These are phyloP conservation scores for Campylorhamphus procurvoides DNA, from an alignment of 2,113 vertebrate genomes.

Conservation along the genomic window DNA sequence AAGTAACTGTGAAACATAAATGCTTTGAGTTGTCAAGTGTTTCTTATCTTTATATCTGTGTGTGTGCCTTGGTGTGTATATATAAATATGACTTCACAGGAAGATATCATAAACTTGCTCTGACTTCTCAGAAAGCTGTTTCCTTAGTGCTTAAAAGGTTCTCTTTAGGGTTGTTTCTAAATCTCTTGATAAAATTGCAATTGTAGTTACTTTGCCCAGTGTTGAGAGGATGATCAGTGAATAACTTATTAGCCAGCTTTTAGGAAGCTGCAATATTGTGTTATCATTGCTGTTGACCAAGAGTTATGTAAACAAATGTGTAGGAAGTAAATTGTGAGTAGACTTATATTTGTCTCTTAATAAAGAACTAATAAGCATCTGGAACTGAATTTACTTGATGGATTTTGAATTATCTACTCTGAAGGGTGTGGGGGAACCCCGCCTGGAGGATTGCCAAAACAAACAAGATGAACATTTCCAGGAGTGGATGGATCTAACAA, in stretches of 20 bases:
- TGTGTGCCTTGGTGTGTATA: accelerated
- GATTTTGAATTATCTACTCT: not conserved
- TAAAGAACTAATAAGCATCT: not conserved
- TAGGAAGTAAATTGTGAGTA: not conserved
- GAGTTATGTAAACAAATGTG: not conserved
- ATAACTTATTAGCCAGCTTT: not conserved
- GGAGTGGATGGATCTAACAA: no score
- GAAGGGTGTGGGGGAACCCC: not conserved
- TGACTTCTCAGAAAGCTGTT: not conserved
- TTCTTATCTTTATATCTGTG: not conserved
- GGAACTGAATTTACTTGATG: not conserved
- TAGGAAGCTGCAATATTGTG: not conserved
- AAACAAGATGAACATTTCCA: no score
- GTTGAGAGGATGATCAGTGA: not conserved
- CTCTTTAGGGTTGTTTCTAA: not conserved
- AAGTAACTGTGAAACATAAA: not conserved
- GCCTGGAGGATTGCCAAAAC: no score
- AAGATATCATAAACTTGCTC: not conserved
- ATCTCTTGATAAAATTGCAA: not conserved
- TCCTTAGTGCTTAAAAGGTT: not conserved
- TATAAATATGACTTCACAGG: not conserved
- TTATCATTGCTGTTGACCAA: not conserved
- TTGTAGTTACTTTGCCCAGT: not conserved
- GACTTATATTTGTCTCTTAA: not conserved
- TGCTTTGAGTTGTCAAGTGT: not conserved